phyloP scores from a whole-genome alignment of 2,113 vertebrate species.

The Prunella fulvescens region DNA sequence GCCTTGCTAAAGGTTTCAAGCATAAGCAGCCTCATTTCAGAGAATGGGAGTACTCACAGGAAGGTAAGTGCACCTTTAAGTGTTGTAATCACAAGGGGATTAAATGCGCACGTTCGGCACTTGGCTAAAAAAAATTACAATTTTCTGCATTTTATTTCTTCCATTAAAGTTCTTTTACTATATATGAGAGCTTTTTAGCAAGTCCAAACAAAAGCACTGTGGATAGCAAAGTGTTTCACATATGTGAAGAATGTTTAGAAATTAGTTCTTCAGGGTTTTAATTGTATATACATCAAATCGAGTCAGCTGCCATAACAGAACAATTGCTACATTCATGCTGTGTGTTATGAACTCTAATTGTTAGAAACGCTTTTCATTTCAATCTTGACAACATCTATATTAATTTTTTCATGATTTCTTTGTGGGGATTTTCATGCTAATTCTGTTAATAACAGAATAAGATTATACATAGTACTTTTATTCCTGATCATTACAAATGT shows the following conservation, averaged over 20 bases:
- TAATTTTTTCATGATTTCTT: neutral
- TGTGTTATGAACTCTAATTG: neutral
- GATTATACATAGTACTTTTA: neutral
- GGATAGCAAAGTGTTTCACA: neutral
- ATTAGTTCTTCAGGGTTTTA: neutral
- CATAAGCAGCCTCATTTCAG: neutral
- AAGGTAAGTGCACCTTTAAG: neutral
- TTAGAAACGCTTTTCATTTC: neutral
- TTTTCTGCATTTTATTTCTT: neutral
- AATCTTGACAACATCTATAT: neutral
- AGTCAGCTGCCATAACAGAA: neutral
- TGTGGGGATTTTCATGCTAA: neutral
- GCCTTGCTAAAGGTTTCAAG: neutral
- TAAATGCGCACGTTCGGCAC: rapidly evolving
- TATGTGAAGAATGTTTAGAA: neutral
- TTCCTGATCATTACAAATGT: neutral
- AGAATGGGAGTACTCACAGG: neutral
- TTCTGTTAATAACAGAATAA: neutral
- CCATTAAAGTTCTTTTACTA: neutral
- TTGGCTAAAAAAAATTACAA: neutral
- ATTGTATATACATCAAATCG: neutral
- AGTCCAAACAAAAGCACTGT: neutral
- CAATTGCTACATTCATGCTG: neutral
- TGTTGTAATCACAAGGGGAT: neutral
- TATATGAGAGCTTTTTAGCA: neutral